phyloP scores from a whole-genome alignment of 2,797 vertebrate species.

The Syngnathus rostellatus region DNA sequence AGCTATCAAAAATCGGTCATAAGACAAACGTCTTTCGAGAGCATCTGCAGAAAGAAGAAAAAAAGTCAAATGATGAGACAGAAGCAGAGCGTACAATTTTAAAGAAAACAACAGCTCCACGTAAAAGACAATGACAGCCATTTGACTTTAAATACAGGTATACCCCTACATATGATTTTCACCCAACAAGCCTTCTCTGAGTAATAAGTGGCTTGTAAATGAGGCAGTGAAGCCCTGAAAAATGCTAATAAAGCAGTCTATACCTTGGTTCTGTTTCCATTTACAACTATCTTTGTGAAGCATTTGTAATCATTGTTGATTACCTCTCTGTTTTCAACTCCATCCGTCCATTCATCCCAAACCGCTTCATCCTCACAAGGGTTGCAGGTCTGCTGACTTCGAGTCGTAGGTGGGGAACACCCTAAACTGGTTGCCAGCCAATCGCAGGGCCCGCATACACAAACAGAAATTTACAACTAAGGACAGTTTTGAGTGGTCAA shows the following conservation, averaged over 20 bases:
- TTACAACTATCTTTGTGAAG: background rate
- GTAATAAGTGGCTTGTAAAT: background rate
- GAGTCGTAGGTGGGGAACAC: too few relatives aligned
- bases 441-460: too few relatives aligned
- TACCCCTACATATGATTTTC: background rate
- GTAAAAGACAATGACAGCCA: background rate
- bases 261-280: background rate
- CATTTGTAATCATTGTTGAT: background rate
- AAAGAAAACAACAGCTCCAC: background rate
- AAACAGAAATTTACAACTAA: too few relatives aligned
- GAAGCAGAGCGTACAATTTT: background rate
- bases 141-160: background rate
- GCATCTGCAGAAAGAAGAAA: background rate
- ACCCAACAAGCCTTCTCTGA: background rate
- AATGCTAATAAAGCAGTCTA: background rate
- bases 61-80: background rate
- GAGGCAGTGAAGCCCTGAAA: background rate
- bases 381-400: too few relatives aligned
- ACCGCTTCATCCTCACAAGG: too few relatives aligned
- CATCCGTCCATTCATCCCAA: too few relatives aligned
- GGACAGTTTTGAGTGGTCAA: too few relatives aligned
- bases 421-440: too few relatives aligned
- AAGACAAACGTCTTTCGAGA: background rate
- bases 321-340: too few relatives aligned
- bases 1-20: background rate